Conservation (phyloP, 2,888 invertebrate genomes). For the Rhorus exstirpatorius region DNA sequence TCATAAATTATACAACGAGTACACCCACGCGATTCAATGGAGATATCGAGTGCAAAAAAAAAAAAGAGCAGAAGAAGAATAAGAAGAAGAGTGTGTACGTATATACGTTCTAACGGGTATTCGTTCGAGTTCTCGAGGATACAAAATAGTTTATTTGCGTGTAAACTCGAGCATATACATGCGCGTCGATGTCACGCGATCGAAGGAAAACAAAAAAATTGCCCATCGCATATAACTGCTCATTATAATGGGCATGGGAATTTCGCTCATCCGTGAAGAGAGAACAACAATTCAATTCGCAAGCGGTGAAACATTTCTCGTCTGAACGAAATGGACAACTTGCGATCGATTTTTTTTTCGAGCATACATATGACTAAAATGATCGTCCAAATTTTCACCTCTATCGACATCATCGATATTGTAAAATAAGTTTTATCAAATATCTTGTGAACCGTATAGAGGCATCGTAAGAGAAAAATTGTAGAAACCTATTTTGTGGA, state of each 20-base stretch:
- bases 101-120: constrained; percentile 48
- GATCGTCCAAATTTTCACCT: neutral
- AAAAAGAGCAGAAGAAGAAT: neutral
- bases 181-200: constrained; percentile 53
- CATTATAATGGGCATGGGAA: constrained; percentile 14
- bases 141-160: constrained; percentile 29
- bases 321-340: no score
- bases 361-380: neutral
- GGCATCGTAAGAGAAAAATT: no score
- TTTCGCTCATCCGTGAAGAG: constrained; percentile 16
- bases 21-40: constrained; percentile 38
- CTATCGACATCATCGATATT: no score
- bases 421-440: no score
- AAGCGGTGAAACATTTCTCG: no score
- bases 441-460: no score
- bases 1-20: constrained; percentile 53
- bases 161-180: constrained; percentile 34
- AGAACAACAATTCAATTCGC: constrained; percentile 5
- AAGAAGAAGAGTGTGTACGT: constrained; percentile 2
- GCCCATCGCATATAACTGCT: neutral
- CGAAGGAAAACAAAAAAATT: constrained; percentile 10
- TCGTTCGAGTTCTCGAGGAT: constrained; percentile 57
- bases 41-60: constrained; percentile 31
- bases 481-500: no score
- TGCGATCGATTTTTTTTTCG: neutral